These are phyloP conservation scores for Cuniculus paca DNA, from an alignment of 2,797 vertebrate species.

Conservation along the genomic window DNA sequence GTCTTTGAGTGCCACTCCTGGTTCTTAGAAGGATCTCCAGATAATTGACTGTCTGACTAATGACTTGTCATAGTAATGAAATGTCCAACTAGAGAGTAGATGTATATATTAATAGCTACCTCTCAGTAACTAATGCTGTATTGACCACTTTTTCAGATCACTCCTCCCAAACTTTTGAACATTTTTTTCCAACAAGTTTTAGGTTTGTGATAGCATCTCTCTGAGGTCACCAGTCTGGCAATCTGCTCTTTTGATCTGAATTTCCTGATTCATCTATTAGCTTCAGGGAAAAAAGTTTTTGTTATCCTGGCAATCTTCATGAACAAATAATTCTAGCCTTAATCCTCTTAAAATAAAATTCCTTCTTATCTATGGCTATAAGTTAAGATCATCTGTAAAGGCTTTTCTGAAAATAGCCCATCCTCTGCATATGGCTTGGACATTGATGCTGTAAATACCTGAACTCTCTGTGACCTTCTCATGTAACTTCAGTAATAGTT, in stretches of 20 bases:
- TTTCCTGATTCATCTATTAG: constrained; percentile 61
- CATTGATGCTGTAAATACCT: constrained; percentile 10
- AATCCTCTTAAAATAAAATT: constrained; percentile 76
- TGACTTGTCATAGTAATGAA: neutral
- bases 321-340: constrained; percentile 68
- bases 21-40: neutral
- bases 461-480: constrained; percentile 63
- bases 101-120: neutral
- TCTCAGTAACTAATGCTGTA: constrained; percentile 8
- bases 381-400: constrained; percentile 52
- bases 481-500: neutral
- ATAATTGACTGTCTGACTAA: neutral
- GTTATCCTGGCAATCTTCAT: constrained; percentile 57
- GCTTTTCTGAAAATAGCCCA: constrained; percentile 57
- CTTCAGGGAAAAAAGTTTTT: constrained; percentile 49
- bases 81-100: neutral
- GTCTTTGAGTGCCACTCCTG: neutral
- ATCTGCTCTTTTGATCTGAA: constrained; percentile 52
- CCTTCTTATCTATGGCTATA: constrained; percentile 67
- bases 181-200: neutral
- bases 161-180: constrained; percentile 31
- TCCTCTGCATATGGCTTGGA: constrained; percentile 18
- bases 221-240: neutral
- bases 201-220: constrained; percentile 52
- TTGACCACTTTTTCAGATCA: constrained; percentile 8